Base-by-base conservation (phyloP, 37 sponge, comb jelly and placozoan species). In the Aphrocallistes beatrix region DNA sequence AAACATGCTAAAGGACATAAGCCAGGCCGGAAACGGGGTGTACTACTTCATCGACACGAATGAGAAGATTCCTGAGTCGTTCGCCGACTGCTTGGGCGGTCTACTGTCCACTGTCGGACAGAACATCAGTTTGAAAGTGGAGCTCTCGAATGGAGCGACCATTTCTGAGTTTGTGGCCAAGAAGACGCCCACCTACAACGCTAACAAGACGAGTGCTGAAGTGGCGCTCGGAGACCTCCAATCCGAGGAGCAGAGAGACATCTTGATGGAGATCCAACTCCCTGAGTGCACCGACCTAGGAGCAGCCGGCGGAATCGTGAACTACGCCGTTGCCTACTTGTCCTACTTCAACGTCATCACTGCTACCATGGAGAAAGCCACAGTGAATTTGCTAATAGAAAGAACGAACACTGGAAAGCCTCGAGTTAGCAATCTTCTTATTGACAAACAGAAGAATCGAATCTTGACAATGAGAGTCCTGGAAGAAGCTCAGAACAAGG, bases 41-140 rank as follows among this genome's bases (percentile, higher is more conserved):
- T 95, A 95, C 83, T 95, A 92, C 82, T 95, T 82, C 87, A 95
- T 95, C 83, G 96, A 95, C 81, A 38, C 84, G 17, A 86, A 84
- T 82, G 96, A 95, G 82, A 95, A 95, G 88, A 94, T 94, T 85
- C 91, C 95, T 1, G 95, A 95, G 87, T 92, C 93, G 0, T 95
- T 95, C 90, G 95, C 95, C 47, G 95, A 95, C 86, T 95, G 95
- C 81, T 90, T 95, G 1, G 95, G 95, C 32, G 95, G 95, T n/a
- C 86, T 95, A 42, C 86, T 95, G 38, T 92, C 93, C 87, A 92
- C 91, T 36, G 87, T 95, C 38, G 95, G 95, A 32, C 95, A 95
- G 90, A 95, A 95, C 75, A 86, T 95, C 36, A 85, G 91, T 39
- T 83, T 95, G 39, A 91, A 83, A 37, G 28, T 95, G 50, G 88